These are phyloP conservation scores for Pavo muticus DNA, from an alignment of 2,113 vertebrate species.

Conservation along the genomic window DNA sequence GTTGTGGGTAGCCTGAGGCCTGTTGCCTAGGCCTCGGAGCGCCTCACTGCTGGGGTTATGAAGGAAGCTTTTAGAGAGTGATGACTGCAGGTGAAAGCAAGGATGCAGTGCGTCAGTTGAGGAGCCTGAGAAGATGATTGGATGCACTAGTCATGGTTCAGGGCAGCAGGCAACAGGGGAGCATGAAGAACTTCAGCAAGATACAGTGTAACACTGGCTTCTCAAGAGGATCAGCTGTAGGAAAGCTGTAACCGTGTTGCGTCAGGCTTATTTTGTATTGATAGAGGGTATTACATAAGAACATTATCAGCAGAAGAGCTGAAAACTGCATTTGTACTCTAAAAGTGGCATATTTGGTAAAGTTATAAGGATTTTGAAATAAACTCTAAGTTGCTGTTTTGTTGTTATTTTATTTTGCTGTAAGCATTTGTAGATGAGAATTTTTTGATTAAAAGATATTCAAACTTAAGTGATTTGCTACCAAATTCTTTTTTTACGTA, in stretches of 20 bases:
- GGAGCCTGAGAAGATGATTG: background rate
- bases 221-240: background rate
- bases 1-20: background rate
- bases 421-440: background rate
- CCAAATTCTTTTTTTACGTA: background rate
- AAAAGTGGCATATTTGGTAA: background rate
- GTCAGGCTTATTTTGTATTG: background rate
- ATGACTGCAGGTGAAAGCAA: background rate
- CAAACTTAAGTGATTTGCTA: background rate
- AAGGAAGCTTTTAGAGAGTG: background rate
- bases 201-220: background rate
- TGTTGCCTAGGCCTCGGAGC: background rate
- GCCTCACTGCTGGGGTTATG: accelerated
- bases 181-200: background rate
- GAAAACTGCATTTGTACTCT: background rate
- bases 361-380: background rate
- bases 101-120: background rate
- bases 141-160: accelerated
- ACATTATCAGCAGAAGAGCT: background rate
- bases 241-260: background rate
- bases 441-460: background rate
- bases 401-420: background rate
- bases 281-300: background rate
- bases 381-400: background rate
- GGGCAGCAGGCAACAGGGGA: background rate